Evolutionary conservation across 1,140 invertebrate species (phyloP), one percentile per base, ranked within the genome.

Genomic region (Atta cephalotes): DNA sequence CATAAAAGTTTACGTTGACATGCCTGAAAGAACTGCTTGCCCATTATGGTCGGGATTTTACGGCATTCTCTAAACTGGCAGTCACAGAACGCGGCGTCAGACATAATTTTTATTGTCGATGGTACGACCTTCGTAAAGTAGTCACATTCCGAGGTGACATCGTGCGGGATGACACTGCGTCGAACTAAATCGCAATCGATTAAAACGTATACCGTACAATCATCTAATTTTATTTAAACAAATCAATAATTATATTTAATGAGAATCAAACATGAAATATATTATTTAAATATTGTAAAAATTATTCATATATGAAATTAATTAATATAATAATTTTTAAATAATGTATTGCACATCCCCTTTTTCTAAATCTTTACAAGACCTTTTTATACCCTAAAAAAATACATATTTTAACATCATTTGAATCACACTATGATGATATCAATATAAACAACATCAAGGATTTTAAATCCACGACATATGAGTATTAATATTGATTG

Each of bases 71-170:
- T 84, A 76, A 84, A 62, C 70, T 76, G 39, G 39, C 45, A 62
- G 28, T 76, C 71, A 35, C 58, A 84, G 56, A 62, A 74, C 25
- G 25, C 39, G 14, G 21, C 12, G 39, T 35, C 77, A 74, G 68
- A 82, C 70, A 58, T 84, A 76, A 84, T 84, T 84, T 84, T 84
- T 84, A 84, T 84, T 76, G 10, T 74, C 56, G 14, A 76, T 63
- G 18, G 56, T 84, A 84, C 56, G 39, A 84, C 58, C 21, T 74
- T 45, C 70, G 18, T 82, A 74, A 82, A 82, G 56, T 74, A 82
- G 25, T 39, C 51, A 28, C 53, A 68, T 14, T 45, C 4, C 39
- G 70, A 81, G 16, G 0, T 62, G 25, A 10, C 3, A 72, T 62
- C 18, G 63, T 35, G 9, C 35, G 5, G 14, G 12, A 49, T 62